Percentiles rank a stretch among this genome's conserved stretches.
Evolutionary conservation across 2,888 invertebrate species (phyloP).

Genomic region (Saturnia pavonia): DNA sequence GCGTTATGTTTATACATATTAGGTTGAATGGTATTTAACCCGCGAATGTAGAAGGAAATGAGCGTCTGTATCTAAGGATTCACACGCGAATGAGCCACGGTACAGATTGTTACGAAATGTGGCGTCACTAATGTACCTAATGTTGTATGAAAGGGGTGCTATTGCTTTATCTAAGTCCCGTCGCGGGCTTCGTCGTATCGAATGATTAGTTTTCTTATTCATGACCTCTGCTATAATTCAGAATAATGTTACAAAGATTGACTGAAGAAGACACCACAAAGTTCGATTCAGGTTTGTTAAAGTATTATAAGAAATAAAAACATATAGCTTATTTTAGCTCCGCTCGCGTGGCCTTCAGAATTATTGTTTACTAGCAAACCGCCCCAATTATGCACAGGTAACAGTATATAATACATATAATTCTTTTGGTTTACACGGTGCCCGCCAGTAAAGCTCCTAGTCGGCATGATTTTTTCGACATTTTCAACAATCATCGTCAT

Average conservation of each 20-base stretch:
- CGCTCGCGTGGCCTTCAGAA: too few species aligned
- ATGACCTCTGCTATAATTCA: slow-evolving; percentile 34
- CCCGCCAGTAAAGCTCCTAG: too few species aligned
- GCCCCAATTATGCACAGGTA: too few species aligned
- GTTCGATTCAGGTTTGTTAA: not conserved
- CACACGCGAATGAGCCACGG: slow-evolving; percentile 73
- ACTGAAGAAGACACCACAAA: slow-evolving; percentile 4
- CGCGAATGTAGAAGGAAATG: slow-evolving; percentile 67
- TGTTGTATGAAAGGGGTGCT: slow-evolving; percentile 79
- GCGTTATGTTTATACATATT: slow-evolving; percentile 14
- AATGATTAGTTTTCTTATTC: slow-evolving; percentile 51
- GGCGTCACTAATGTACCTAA: slow-evolving; percentile 80
- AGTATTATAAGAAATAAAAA: too few species aligned
- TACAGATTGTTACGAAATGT: slow-evolving; percentile 81
- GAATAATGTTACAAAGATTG: slow-evolving; percentile 23
- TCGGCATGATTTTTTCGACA: too few species aligned
- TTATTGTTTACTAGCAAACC: too few species aligned
- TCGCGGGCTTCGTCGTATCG: slow-evolving; percentile 50
- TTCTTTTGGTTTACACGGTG: too few species aligned
- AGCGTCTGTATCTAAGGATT: slow-evolving; percentile 81
- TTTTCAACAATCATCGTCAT: too few species aligned
- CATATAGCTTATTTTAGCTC: too few species aligned
- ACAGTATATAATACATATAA: too few species aligned
- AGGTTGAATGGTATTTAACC: slow-evolving; percentile 47
- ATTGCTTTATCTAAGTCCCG: slow-evolving; percentile 72